Percentiles rank a stretch among this genome's conserved stretches.
Evolutionary conservation across 2,113 vertebrate species (phyloP).

Genomic region (Tinamus guttatus): DNA sequence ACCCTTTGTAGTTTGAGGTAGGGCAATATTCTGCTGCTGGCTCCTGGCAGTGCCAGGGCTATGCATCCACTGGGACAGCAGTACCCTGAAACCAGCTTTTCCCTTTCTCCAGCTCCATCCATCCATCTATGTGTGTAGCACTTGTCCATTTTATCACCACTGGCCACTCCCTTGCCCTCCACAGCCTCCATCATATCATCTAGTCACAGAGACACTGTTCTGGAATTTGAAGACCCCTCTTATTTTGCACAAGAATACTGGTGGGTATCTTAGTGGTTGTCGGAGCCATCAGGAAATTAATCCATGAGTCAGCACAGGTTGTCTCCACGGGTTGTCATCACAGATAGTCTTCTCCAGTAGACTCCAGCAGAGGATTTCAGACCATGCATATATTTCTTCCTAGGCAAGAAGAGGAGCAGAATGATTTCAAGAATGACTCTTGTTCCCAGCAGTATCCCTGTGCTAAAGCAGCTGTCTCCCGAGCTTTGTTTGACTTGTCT

Average conservation of each 20-base stretch:
- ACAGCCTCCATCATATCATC: neutral
- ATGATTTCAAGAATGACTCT: neutral
- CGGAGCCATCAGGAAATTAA: neutral
- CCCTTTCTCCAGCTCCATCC: neutral
- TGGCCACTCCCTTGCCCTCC: neutral
- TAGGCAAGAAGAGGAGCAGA: neutral
- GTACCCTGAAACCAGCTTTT: neutral
- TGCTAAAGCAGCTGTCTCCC: neutral
- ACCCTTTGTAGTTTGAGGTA: neutral
- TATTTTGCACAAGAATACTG: neutral
- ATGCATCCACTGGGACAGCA: accelerated
- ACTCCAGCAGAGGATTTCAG: neutral
- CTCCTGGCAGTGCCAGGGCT: neutral
- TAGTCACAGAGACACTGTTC: neutral
- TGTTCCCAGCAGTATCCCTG: neutral
- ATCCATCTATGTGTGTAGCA: neutral
- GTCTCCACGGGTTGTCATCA: accelerated
- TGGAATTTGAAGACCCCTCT: neutral
- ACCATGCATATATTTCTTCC: neutral
- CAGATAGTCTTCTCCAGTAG: neutral
- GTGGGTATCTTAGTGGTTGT: neutral
- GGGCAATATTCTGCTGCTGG: neutral
- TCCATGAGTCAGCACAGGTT: neutral
- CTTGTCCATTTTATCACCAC: neutral
- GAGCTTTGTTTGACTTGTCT: neutral